Evolutionary conservation across 2,888 invertebrate species (phyloP), one percentile per base, ranked within the genome.

Genomic region (Lottia gigantea): DNA sequence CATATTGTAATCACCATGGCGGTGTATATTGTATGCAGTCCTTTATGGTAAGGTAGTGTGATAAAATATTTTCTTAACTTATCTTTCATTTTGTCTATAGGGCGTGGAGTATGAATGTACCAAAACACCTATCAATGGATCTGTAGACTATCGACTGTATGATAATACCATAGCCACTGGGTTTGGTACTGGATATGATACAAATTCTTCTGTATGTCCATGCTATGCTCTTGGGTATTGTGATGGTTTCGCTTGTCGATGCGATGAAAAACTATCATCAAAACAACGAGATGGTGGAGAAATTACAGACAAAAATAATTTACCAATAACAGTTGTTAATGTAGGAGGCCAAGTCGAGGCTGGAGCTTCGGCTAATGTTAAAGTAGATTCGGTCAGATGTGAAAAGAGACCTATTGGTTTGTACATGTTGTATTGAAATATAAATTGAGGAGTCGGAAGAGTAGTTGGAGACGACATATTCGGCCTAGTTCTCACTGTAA

Each of bases 401-500:
- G 75, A 70, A 71, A 80, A 74, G 11, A 73, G 67, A 47, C 78
- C 82, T 1, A 78, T 81, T 64, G 80, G 85, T 85, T 75, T 68
- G 78, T 40, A 31, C 31, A 31, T 31, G 31, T 6, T 6, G 7
- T 8, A 8, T 40, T 40, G 40, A 40, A 40, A 40, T 40, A 8
- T 8, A 40, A 40, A 2, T 31, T 31, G 31, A 6, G 31, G 31
- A 6, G 31, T 31, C 6, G 2, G 31, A 31, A 6, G 11, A 40
- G 6, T 40, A 40, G 31, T 31, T 3, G 31, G 31, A n/a, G 31
- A 6, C 31, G 31, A 31, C 31, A 31, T 40, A 40, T 40, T 40
- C 40, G 40, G 8, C 40, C 7, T 40, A 6, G 31, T 2, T 31
- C 3, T 31, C 31, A 31, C 31, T 31, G 31, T 31, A 31, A 31